These are phyloP conservation scores for Euzetes globulus DNA, from an alignment of 2,888 invertebrate genomes.

Conservation along the genomic window DNA sequence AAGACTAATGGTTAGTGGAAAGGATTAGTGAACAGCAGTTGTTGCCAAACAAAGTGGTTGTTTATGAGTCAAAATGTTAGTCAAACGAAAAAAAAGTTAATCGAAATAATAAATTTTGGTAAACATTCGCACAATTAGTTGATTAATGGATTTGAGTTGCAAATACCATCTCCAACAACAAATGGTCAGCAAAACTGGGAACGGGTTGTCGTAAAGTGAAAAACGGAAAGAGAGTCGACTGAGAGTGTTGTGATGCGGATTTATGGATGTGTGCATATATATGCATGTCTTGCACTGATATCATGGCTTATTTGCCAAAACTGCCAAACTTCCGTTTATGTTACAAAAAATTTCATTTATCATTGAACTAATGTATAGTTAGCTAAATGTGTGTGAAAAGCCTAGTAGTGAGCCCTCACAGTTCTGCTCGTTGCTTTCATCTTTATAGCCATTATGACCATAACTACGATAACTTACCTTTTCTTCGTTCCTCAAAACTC, in stretches of 20 bases:
- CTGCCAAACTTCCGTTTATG: constrained; percentile 21
- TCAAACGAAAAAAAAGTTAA: constrained; percentile 5
- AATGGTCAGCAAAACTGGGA: constrained; percentile 21
- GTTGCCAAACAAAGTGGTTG: neutral
- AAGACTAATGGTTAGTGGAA: neutral
- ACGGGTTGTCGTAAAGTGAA: neutral
- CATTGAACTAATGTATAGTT: constrained; percentile 10
- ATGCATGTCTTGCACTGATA: constrained; percentile 19
- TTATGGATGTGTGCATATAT: neutral
- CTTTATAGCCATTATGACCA: constrained; percentile 7
- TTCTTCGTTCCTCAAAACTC: neutral
- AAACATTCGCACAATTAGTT: constrained; percentile 15
- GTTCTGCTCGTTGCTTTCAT: neutral
- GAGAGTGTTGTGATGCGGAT: constrained; percentile 16
- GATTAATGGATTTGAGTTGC: constrained; percentile 23
- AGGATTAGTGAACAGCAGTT: neutral
- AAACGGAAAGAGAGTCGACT: neutral
- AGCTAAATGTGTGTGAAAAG: constrained; percentile 7
- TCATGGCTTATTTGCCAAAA: constrained; percentile 19
- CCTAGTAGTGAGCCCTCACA: neutral
- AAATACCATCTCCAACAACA: constrained; percentile 19
- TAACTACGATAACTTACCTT: constrained; percentile 4
- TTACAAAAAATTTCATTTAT: constrained; percentile 23
- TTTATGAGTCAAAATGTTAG: neutral
- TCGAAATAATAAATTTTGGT: neutral